Evolutionary conservation across 2,113 vertebrate genomes (phyloP).

Genomic region (Podiceps cristatus): DNA sequence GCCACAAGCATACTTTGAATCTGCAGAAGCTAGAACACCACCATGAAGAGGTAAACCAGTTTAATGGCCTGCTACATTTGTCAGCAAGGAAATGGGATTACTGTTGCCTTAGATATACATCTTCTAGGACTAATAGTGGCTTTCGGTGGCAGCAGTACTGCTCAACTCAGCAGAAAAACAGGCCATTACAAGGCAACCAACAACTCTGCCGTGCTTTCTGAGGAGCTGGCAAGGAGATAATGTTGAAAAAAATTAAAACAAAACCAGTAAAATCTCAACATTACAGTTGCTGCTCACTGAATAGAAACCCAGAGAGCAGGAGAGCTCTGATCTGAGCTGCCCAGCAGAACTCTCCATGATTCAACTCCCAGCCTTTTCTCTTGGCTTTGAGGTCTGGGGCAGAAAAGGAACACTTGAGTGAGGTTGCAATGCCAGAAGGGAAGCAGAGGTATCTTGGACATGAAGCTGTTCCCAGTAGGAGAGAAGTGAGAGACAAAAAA

Average conservation of each 20-base stretch:
- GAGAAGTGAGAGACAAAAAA: background rate
- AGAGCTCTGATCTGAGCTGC: background rate
- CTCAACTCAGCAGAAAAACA: slow-evolving; percentile 3
- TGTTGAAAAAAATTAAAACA: background rate
- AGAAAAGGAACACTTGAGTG: background rate
- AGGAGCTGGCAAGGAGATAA: background rate
- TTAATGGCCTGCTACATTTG: background rate
- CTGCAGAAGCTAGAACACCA: background rate
- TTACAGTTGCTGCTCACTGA: background rate
- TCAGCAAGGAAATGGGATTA: background rate
- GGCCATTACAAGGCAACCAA: background rate
- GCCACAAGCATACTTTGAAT: background rate
- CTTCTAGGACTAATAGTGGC: background rate
- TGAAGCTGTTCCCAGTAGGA: background rate
- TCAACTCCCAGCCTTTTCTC: background rate
- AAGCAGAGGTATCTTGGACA: background rate
- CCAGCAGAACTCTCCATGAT: background rate
- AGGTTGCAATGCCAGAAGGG: background rate
- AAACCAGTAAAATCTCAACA: background rate
- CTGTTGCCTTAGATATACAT: background rate
- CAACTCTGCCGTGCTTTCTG: background rate
- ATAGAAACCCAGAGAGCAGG: background rate
- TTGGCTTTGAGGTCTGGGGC: background rate
- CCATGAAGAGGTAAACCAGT: background rate
- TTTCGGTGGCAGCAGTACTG: slow-evolving; percentile 26